These are phyloP conservation scores for Holcopasites calliopsidis DNA, from an alignment of 1,140 invertebrate species.

Conservation along the genomic window DNA sequence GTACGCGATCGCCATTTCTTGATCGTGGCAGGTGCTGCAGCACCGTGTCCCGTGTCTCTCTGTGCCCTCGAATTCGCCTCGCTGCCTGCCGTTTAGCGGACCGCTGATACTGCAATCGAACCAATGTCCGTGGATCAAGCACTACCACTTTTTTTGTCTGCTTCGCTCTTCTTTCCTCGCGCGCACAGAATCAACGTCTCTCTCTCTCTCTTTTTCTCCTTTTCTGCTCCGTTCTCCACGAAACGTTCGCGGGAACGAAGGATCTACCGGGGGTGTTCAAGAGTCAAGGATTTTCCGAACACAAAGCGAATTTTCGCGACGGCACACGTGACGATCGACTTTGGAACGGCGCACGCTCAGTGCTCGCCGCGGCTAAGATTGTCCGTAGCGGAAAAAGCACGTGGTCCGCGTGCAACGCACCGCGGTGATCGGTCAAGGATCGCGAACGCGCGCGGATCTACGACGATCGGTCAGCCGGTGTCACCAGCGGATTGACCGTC, in stretches of 20 bases:
- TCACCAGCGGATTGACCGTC: background rate
- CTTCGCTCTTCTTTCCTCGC: background rate
- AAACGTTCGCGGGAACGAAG: background rate
- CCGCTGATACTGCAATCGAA: constrained; percentile 53
- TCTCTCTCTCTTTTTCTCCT: no score
- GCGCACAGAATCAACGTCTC: background rate
- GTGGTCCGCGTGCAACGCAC: constrained; percentile 13
- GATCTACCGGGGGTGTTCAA: background rate
- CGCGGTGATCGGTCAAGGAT: background rate
- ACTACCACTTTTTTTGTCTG: constrained; percentile 17
- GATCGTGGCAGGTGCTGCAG: background rate
- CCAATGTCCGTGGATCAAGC: constrained; percentile 35
- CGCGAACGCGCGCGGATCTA: background rate
- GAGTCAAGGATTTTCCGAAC: no score
- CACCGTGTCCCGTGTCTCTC: background rate
- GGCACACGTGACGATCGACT: constrained; percentile 45
- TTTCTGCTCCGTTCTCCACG: background rate
- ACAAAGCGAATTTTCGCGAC: no score
- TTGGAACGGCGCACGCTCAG: constrained; percentile 48
- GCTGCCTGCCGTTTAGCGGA: constrained; percentile 1
- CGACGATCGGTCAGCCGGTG: background rate
- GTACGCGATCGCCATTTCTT: constrained; percentile 74
- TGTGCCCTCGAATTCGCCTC: background rate
- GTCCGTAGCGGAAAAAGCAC: constrained; percentile 28
- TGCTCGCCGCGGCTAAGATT: constrained; percentile 37